These are phyloP conservation scores for Gila orcuttii DNA, from an alignment of 2,113 vertebrate genomes.

Conservation along the genomic window DNA sequence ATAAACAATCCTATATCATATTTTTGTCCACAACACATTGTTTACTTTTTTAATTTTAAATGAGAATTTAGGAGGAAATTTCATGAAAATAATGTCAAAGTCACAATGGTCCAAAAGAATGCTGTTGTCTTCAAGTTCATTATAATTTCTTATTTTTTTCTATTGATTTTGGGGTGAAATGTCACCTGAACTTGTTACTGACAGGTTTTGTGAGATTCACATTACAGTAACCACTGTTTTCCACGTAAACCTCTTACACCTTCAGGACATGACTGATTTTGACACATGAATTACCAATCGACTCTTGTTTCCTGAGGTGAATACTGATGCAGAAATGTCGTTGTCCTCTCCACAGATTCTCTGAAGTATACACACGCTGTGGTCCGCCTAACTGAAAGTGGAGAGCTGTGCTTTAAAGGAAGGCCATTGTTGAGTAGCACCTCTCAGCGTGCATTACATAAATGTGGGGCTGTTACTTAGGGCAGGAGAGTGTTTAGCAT, in stretches of 20 bases:
- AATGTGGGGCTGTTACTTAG: conserved; percentile 21
- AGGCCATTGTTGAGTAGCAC: conserved; percentile 36
- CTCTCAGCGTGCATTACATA: conserved; percentile 39
- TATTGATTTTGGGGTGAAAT: background rate
- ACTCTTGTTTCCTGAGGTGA: conserved; percentile 20
- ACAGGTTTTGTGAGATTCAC: background rate
- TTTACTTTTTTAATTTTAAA: background rate
- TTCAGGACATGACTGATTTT: conserved; percentile 14
- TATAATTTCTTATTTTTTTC: background rate
- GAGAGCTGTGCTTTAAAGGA: conserved; percentile 10
- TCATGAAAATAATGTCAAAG: background rate
- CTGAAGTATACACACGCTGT: background rate
- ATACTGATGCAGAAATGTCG: conserved; percentile 33
- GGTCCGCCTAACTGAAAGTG: conserved; percentile 31
- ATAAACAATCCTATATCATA: background rate
- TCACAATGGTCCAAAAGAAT: background rate
- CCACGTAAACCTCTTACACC: conserved; percentile 12
- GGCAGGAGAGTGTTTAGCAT: conserved; percentile 27
- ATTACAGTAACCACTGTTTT: conserved; percentile 19
- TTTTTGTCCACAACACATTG: background rate
- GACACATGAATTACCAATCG: conserved; percentile 22
- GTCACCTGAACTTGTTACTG: background rate
- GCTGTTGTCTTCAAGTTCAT: background rate
- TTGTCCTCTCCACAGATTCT: background rate
- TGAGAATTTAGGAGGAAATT: background rate